Evolutionary conservation across 1,140 invertebrate species (phyloP).

Genomic region (Brachystomella parvula): DNA sequence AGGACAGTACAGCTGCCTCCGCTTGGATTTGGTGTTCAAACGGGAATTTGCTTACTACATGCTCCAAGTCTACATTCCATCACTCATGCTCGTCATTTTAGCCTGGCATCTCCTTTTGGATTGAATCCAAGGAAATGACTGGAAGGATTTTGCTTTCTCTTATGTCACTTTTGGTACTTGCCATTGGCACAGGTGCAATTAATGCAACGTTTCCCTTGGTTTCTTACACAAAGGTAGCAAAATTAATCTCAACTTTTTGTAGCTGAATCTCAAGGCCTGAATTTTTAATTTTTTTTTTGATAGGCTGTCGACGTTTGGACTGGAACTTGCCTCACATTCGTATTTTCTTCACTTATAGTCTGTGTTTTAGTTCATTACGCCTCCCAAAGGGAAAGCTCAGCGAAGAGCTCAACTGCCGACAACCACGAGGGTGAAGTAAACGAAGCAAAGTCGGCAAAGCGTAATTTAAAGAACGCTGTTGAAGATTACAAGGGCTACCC

Average conservation of each 20-base stretch:
- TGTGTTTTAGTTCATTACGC: constrained; percentile 54
- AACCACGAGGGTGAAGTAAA: not conserved
- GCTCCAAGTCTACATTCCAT: constrained; percentile 49
- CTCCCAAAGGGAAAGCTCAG: not conserved
- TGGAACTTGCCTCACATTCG: constrained; percentile 51
- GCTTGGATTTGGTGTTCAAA: constrained; percentile 47
- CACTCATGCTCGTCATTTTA: constrained; percentile 51
- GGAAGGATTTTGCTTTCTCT: constrained; percentile 50
- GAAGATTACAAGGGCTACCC: not conserved
- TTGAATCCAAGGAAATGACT: constrained; percentile 48
- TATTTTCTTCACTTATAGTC: constrained; percentile 51
- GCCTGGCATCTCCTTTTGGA: constrained; percentile 54
- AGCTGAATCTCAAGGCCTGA: too few species aligned
- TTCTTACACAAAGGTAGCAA: constrained; percentile 16
- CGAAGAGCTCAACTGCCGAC: constrained; percentile 43
- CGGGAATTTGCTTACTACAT: constrained; percentile 52
- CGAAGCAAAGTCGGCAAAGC: not conserved
- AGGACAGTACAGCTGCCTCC: constrained; percentile 51
- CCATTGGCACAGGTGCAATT: constrained; percentile 48
- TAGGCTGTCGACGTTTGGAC: constrained; percentile 53
- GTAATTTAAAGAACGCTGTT: not conserved
- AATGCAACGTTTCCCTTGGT: constrained; percentile 34
- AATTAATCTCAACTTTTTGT: too few species aligned
- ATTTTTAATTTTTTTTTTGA: too few species aligned
- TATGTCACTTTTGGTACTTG: constrained; percentile 51